Conservation (phyloP, 2,888 invertebrate species). For the Xanthorhoe designata region DNA sequence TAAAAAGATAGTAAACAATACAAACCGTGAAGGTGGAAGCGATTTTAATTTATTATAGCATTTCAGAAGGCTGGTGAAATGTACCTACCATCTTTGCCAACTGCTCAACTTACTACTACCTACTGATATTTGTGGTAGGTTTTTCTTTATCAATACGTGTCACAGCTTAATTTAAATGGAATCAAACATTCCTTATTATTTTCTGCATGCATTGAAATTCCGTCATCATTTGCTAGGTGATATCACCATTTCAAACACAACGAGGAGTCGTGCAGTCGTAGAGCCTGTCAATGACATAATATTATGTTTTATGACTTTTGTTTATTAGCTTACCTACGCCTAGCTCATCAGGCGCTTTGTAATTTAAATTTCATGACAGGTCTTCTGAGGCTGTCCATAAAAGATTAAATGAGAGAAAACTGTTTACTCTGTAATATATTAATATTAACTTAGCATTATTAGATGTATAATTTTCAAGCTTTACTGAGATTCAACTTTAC, state of each 20-base stretch:
- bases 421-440: too few relatives aligned
- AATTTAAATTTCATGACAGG: slow-evolving; percentile 7
- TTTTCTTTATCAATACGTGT: too few relatives aligned
- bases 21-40: too few relatives aligned
- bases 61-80: too few relatives aligned
- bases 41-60: too few relatives aligned
- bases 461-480: too few relatives aligned
- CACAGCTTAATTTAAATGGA: background rate
- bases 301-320: slow-evolving; percentile 43
- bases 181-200: slow-evolving; percentile 39
- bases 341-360: slow-evolving; percentile 18
- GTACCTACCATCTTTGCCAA: too few relatives aligned
- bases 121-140: too few relatives aligned
- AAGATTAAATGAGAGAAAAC: background rate
- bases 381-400: background rate
- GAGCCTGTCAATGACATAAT: slow-evolving; percentile 41
- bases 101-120: too few relatives aligned
- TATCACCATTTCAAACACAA: slow-evolving; percentile 59
- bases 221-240: slow-evolving; percentile 62
- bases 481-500: too few relatives aligned
- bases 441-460: too few relatives aligned
- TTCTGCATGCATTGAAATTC: slow-evolving; percentile 58
- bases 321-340: slow-evolving; percentile 17
- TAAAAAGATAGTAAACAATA: too few relatives aligned
- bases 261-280: slow-evolving; percentile 55